Conservation (phyloP, 64 coral and sea anemone species). For the Catalaphyllia jardinei region DNA sequence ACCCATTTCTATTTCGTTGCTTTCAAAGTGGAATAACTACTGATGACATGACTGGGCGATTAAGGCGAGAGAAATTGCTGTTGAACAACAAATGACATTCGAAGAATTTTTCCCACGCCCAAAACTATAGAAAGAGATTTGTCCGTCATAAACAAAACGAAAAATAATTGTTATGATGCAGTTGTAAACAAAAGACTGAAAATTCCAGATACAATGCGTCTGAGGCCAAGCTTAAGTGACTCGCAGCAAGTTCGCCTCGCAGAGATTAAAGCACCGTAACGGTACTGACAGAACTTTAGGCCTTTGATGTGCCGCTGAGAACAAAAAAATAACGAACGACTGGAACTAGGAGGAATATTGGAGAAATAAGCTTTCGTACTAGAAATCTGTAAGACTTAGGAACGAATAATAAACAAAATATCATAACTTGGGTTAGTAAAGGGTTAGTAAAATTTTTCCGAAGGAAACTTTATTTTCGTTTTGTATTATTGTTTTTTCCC, state of each 20-base stretch:
- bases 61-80: neutral
- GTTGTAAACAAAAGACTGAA: neutral
- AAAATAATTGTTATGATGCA: neutral
- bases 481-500: too few species aligned
- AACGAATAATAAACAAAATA: too few species aligned
- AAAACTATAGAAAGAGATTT: neutral
- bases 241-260: neutral
- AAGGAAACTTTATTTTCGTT: too few species aligned
- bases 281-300: neutral
- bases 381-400: neutral
- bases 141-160: conserved; percentile 4
- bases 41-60: neutral
- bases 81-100: neutral
- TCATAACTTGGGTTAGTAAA: too few species aligned
- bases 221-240: neutral
- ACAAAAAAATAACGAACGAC: neutral
- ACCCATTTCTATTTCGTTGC: neutral
- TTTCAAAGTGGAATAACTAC: neutral
- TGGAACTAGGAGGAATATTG: neutral
- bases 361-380: neutral
- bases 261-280: neutral
- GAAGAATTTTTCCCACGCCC: conserved; percentile 16
- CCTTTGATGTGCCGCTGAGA: neutral
- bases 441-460: too few species aligned
- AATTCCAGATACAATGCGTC: neutral